Conservation (phyloP, 1,140 invertebrate genomes). For the Procambarus clarkii region DNA sequence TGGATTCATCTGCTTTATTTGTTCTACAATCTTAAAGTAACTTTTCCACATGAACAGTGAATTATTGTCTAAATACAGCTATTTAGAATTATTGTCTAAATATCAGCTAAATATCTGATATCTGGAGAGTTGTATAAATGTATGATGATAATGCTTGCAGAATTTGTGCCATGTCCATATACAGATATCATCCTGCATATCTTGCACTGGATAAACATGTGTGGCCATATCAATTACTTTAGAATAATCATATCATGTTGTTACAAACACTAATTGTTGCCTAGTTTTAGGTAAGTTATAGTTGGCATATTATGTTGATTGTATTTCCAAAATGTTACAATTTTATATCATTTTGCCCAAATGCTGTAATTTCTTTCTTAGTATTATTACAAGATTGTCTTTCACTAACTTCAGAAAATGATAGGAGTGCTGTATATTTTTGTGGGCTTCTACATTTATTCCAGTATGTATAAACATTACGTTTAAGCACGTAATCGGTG, state of each 20-base stretch:
- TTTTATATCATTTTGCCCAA: slow-evolving; percentile 37
- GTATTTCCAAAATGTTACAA: slow-evolving; percentile 27
- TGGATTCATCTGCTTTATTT: background rate
- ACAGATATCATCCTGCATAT: slow-evolving; percentile 15
- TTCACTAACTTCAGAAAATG: slow-evolving; percentile 48
- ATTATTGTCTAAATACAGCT: background rate
- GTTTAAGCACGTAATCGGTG: slow-evolving; percentile 62
- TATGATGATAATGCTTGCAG: background rate
- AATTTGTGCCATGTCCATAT: slow-evolving; percentile 24
- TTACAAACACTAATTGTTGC: slow-evolving; percentile 32
- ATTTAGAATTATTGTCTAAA: too few relatives aligned
- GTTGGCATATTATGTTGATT: slow-evolving; percentile 25
- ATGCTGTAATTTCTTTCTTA: slow-evolving; percentile 38
- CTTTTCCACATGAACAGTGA: background rate
- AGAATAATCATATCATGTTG: slow-evolving; percentile 48
- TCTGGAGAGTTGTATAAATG: background rate
- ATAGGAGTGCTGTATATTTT: slow-evolving; percentile 64
- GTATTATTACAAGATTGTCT: slow-evolving; percentile 49
- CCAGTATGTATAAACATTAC: slow-evolving; percentile 55
- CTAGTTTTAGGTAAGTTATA: slow-evolving; percentile 42
- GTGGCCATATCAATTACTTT: slow-evolving; percentile 36
- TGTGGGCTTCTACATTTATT: slow-evolving; percentile 55
- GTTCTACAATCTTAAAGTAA: background rate
- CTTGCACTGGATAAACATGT: background rate
- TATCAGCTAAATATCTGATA: background rate